A percentile compares a stretch with the other conserved stretches of the same genome.
Evolutionary conservation across 2,888 invertebrate genomes (phyloP).

Genomic region (Eupeodes luniger): DNA sequence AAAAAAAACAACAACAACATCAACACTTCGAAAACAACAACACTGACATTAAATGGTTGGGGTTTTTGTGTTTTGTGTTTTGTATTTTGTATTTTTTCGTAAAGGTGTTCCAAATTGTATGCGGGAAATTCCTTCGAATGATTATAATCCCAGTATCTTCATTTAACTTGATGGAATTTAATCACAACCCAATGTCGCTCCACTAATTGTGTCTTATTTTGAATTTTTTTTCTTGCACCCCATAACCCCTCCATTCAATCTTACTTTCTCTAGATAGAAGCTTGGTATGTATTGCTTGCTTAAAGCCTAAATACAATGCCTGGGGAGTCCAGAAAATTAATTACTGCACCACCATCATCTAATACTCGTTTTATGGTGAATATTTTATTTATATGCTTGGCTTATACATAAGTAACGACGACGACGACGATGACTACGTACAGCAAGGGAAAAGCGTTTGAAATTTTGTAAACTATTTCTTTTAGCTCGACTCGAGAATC

Average conservation of each 20-base stretch:
- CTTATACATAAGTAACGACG: background rate
- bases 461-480: background rate
- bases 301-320: background rate
- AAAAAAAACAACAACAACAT: background rate
- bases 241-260: background rate
- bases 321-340: constrained; percentile 61
- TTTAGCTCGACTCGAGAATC: constrained; percentile 35
- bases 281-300: background rate
- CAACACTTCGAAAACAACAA: background rate
- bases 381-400: constrained; percentile 6
- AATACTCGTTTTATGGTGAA: constrained; percentile 25
- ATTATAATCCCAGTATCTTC: constrained; percentile 63
- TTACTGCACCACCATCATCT: constrained; percentile 52
- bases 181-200: constrained; percentile 64
- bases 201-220: constrained; percentile 64
- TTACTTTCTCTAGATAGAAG: background rate
- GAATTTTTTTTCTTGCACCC: background rate
- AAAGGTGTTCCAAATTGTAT: constrained; percentile 56
- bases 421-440: background rate
- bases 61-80: background rate
- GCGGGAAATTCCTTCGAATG: constrained; percentile 44
- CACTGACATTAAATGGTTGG: background rate
- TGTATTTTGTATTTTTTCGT: background rate
- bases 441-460: background rate
- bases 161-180: constrained; percentile 69